Percentiles rank a stretch among this genome's conserved stretches.
Conservation (phyloP, 2,113 vertebrate genomes). For the Alexandromys fortis region DNA sequence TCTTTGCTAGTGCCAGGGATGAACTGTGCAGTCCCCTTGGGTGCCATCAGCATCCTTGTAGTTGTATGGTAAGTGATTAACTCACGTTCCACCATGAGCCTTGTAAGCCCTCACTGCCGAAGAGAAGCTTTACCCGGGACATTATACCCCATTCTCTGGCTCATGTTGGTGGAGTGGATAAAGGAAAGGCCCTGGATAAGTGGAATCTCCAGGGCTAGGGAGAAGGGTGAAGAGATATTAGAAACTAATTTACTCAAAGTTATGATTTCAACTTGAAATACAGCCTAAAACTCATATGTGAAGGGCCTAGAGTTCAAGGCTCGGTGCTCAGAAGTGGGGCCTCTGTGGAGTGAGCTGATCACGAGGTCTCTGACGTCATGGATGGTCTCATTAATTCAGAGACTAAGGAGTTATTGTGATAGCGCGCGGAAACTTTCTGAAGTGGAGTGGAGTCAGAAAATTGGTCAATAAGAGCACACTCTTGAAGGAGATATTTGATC, state of each 20-base stretch:
- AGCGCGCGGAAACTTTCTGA: not conserved
- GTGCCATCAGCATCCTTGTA: not conserved
- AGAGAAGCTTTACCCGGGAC: not conserved
- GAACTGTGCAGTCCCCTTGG: not conserved
- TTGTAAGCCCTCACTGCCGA: not conserved
- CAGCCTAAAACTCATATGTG: not conserved
- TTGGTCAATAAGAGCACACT: not conserved
- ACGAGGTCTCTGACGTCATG: not conserved
- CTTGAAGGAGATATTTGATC: not conserved
- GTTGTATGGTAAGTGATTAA: not conserved
- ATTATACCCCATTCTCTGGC: no score
- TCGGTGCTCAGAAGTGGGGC: not conserved
- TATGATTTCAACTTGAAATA: not conserved
- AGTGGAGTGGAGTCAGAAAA: not conserved
- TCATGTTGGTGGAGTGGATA: accelerated
- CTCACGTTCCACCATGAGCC: not conserved
- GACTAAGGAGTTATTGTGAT: not conserved
- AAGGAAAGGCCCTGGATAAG: not conserved
- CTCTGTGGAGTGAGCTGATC: not conserved
- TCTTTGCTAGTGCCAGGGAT: not conserved
- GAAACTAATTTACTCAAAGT: not conserved
- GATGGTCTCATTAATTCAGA: not conserved
- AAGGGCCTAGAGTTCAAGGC: no score
- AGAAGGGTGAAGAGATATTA: accelerated
- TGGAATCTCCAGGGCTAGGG: no score